Evolutionary conservation across 2,888 invertebrate species (phyloP).

Genomic region (Cheilosia variabilis): DNA sequence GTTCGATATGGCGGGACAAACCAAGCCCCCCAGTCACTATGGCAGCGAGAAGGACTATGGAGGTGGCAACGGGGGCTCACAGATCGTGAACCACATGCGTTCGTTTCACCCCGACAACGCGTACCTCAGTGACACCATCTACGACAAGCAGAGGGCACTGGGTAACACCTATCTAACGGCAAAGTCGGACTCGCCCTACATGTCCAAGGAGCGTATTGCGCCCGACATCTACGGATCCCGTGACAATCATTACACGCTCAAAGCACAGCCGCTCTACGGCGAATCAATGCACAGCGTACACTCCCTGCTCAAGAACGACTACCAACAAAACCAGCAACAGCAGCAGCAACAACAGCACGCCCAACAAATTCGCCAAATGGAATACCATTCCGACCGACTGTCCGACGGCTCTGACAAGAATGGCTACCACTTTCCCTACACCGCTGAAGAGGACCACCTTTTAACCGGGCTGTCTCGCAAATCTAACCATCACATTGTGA

Average conservation of each 20-base stretch:
- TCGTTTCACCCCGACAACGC: slow-evolving; percentile 82
- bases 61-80: slow-evolving; percentile 79
- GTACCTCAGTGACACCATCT: slow-evolving; percentile 82
- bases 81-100: slow-evolving; percentile 83
- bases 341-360: slow-evolving; percentile 82
- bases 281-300: slow-evolving; percentile 83
- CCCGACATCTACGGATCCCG: slow-evolving; percentile 83
- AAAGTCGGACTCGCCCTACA: slow-evolving; percentile 82
- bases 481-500: slow-evolving; percentile 80
- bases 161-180: slow-evolving; percentile 80
- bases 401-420: slow-evolving; percentile 90
- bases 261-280: slow-evolving; percentile 81
- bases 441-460: slow-evolving; percentile 91
- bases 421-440: slow-evolving; percentile 93
- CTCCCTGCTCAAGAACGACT: slow-evolving; percentile 82
- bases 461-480: slow-evolving; percentile 80
- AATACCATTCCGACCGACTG: slow-evolving; percentile 86
- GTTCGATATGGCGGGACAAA: slow-evolving; percentile 77
- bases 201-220: slow-evolving; percentile 83
- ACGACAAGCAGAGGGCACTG: slow-evolving; percentile 82
- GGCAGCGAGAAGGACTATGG: slow-evolving; percentile 83
- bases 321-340: slow-evolving; percentile 84
- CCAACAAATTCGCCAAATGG: slow-evolving; percentile 77
- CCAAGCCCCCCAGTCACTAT: slow-evolving; percentile 82
- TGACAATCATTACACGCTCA: slow-evolving; percentile 82